These are phyloP conservation scores for Allygus modestus DNA, from an alignment of 2,888 invertebrate species.

Conservation along the genomic window DNA sequence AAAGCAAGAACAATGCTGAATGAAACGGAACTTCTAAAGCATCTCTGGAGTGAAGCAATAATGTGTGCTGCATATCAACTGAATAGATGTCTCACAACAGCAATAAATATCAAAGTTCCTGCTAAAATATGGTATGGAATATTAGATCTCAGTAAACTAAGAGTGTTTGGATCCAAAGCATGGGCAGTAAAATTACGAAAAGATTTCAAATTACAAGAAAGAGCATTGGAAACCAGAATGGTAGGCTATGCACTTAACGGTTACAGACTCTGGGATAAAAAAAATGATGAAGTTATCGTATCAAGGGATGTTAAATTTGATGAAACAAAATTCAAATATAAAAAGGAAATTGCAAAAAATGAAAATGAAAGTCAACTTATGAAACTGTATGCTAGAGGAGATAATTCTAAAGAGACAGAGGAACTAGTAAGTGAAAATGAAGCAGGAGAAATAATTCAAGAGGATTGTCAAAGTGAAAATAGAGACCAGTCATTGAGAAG, in stretches of 20 bases:
- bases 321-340: not conserved
- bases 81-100: not conserved
- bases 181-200: not conserved
- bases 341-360: not conserved
- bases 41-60: conserved; percentile 3
- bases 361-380: not conserved
- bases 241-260: not conserved
- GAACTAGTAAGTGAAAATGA: not conserved
- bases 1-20: conserved; percentile 1
- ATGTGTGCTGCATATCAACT: conserved; percentile 3
- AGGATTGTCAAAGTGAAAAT: not conserved
- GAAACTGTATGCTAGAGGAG: not conserved
- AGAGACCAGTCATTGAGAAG: not conserved
- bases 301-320: not conserved
- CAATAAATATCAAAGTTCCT: not conserved
- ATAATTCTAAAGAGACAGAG: not conserved
- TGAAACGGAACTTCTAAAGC: not conserved
- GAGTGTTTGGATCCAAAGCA: not conserved
- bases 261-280: not conserved
- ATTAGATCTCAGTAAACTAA: not conserved
- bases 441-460: not conserved
- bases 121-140: not conserved
- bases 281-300: not conserved
- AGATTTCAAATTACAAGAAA: not conserved
- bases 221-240: not conserved